Evolutionary conservation across 2,888 invertebrate species (phyloP), one percentile per base, ranked within the genome.

Genomic region (Leptinotarsa rubiginosa): DNA sequence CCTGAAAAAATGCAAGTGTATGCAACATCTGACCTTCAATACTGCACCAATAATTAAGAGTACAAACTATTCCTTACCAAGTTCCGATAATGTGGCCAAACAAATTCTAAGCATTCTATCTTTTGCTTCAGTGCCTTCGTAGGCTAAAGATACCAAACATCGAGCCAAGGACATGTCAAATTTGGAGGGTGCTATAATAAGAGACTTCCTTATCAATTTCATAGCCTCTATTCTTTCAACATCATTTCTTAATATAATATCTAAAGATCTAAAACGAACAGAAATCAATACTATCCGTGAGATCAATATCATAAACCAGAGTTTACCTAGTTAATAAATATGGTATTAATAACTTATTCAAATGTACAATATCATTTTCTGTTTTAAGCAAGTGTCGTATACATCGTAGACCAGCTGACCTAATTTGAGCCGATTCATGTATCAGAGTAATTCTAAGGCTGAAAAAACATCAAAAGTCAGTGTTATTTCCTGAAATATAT

Each of bases 161-260:
- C 95, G 91, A 65, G 95, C 91, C 78, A 98, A 87, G 2, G 93
- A 92, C 12, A 92, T 90, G 82, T 96, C 95, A 77, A 97, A 93
- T 80, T 90, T 88, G 72, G 90, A 88, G 0, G 95, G 93, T 50
- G 91, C 90, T 84, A 91, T 89, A 83, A 89, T 90, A 67, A 95
- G 87, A 81, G 95, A 91, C 86, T 91, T 91, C 69, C 96, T 89
- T 72, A 96, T 94, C 75, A 98, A 91, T 83, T 97, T 93, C 82
- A 98, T 89, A 1, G 96, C 97, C 88, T 98, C 98, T 70, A 96
- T 92, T 62, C 97, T 91, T 87, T 98, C 98, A 81, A 96, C 93
- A 87, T 98, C 98, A 87, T 97, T 97, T 82, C 95, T 95, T 66
- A 97, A 89, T 88, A 94, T 92, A 77, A 98, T 89, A 89, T 98